phyloP scores from a whole-genome alignment of 2,888 invertebrate species.

The Microctonus aethiopoides region DNA sequence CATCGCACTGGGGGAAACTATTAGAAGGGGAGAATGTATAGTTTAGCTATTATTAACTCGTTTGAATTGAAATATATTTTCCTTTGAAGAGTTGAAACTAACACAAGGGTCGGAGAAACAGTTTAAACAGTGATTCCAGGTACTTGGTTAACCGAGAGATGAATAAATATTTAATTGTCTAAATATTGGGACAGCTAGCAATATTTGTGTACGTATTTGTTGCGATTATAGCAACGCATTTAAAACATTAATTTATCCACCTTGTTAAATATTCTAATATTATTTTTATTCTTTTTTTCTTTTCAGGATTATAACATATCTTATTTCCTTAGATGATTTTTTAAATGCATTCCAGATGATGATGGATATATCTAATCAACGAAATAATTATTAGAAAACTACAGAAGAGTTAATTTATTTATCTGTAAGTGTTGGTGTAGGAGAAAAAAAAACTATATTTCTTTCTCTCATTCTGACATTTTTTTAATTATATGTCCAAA shows the following conservation, averaged over 20 bases:
- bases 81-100: constrained; percentile 46
- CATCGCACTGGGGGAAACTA: neutral
- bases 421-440: neutral
- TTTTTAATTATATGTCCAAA: neutral
- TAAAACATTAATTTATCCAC: too few relatives aligned
- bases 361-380: neutral
- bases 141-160: constrained; percentile 40
- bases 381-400: neutral
- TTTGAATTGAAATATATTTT: constrained; percentile 52
- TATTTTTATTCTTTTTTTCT: neutral
- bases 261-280: too few relatives aligned
- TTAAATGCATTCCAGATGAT: too few relatives aligned
- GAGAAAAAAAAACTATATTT: too few relatives aligned
- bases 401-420: neutral
- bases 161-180: constrained; percentile 25
- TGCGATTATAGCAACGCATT: too few relatives aligned
- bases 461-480: neutral
- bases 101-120: constrained; percentile 45
- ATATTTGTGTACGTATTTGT: too few relatives aligned
- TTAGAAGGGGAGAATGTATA: neutral
- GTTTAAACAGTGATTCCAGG: constrained; percentile 60
- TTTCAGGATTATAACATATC: neutral
- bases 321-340: neutral
- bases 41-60: constrained; percentile 51
- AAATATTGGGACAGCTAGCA: constrained; percentile 24